Evolutionary conservation across 1,140 invertebrate species (phyloP).

Genomic region (Himalopsyche phryganea): DNA sequence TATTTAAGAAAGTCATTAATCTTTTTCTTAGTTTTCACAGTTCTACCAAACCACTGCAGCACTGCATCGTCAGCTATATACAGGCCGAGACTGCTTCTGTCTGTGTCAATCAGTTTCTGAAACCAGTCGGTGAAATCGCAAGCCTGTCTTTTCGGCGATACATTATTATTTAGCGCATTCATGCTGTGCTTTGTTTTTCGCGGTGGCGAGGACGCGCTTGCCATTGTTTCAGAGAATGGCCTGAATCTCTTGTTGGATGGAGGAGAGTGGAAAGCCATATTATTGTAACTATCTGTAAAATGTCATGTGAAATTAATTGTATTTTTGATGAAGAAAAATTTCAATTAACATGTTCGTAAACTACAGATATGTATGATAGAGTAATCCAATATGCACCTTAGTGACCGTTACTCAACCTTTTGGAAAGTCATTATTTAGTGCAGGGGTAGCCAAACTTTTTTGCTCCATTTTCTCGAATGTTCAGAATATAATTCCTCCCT

Average conservation of each 20-base stretch:
- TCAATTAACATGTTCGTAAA: too few relatives aligned
- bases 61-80: slow-evolving; percentile 53
- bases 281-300: too few relatives aligned
- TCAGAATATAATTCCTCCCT: too few relatives aligned
- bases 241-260: not conserved
- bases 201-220: not conserved
- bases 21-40: slow-evolving; percentile 53
- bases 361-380: too few relatives aligned
- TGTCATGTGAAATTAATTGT: too few relatives aligned
- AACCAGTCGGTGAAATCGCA: slow-evolving; percentile 43
- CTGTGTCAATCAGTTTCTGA: slow-evolving; percentile 45
- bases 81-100: slow-evolving; percentile 41
- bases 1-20: slow-evolving; percentile 42
- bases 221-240: not conserved
- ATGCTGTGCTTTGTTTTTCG: not conserved
- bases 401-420: too few relatives aligned
- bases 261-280: slow-evolving; percentile 6
- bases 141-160: slow-evolving; percentile 8
- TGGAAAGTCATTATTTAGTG: too few relatives aligned
- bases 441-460: too few relatives aligned
- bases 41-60: slow-evolving; percentile 58
- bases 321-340: too few relatives aligned
- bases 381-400: too few relatives aligned
- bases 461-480: too few relatives aligned
- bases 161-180: slow-evolving; percentile 28